Base-by-base conservation (phyloP, 2,888 invertebrate species). In the Pasiphila rectangulata region DNA sequence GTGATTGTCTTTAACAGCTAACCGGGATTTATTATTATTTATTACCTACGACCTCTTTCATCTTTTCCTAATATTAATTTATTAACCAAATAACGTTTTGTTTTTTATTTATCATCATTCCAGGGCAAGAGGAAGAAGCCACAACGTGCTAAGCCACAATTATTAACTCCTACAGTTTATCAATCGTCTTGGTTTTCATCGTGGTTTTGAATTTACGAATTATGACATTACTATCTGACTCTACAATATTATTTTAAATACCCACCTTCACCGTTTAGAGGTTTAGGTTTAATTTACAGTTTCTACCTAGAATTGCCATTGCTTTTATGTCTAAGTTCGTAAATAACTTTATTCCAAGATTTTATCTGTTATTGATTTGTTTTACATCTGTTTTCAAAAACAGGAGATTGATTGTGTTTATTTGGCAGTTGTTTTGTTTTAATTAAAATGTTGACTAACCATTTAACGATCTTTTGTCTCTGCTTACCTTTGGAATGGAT, bases 401-500 rank as follows among this genome's bases (percentile, higher is more conserved):
- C n/a, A 13, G 15, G 16, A 30, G n/a, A 16, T n/a, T 9, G 16
- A 16, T 16, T 27, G 13, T n/a, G n/a, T n/a, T 30, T 46, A 9
- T 49, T 39, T n/a, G n/a, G n/a, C n/a, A n/a, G 46, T 53, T 52
- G 48, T 41, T 54, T 57, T 61, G 24, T 59, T 64, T 59, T 67
- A 61, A 29, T 17, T 50, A 62, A 57, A 46, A 17, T 30, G 37
- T 55, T 56, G 44, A 54, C 43, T 60, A 59, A 55, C 59, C 34
- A 32, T 35, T 58, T 13, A 48, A 38, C 44, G 56, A 56, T 64
- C 51, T 65, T 62, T 62, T 55, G 24, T 61, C 51, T 60, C 45
- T 63, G 84, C 84, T 76, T 79, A 46, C 81, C 63, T 60, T 75
- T 72, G 84, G 67, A 72, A 61, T 61, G 68, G 64, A 65, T 71